phyloP scores from a whole-genome alignment of 1,140 invertebrate genomes.

The Globodera rostochiensis region DNA sequence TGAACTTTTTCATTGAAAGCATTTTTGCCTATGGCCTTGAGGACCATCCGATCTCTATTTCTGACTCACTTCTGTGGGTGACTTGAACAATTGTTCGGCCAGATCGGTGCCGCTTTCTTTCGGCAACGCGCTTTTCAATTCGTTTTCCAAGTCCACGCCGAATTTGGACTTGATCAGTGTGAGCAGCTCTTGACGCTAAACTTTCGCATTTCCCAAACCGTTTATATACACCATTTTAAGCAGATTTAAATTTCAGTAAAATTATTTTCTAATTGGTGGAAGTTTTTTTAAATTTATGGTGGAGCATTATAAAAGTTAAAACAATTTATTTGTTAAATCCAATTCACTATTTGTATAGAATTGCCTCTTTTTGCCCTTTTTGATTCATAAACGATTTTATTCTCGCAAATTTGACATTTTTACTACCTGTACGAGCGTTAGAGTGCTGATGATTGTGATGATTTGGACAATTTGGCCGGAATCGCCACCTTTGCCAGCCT shows the following conservation, averaged over 20 bases:
- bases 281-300: too few relatives aligned
- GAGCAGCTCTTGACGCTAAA: neutral
- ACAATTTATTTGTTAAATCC: too few relatives aligned
- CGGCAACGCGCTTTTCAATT: neutral
- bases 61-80: neutral
- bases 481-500: neutral
- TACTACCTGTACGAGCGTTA: neutral
- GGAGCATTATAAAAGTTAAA: too few relatives aligned
- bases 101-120: neutral
- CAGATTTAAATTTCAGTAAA: neutral
- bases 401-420: neutral
- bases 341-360: neutral
- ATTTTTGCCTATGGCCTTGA: too few relatives aligned
- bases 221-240: too few relatives aligned
- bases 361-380: neutral
- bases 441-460: constrained; percentile 2
- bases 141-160: neutral
- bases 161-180: neutral
- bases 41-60: neutral
- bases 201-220: too few relatives aligned
- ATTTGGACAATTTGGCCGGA: neutral
- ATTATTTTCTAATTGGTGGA: too few relatives aligned
- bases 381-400: neutral
- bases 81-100: neutral
- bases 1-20: too few relatives aligned